Conservation (phyloP, 1,140 invertebrate genomes). For the Sitophilus oryzae region DNA sequence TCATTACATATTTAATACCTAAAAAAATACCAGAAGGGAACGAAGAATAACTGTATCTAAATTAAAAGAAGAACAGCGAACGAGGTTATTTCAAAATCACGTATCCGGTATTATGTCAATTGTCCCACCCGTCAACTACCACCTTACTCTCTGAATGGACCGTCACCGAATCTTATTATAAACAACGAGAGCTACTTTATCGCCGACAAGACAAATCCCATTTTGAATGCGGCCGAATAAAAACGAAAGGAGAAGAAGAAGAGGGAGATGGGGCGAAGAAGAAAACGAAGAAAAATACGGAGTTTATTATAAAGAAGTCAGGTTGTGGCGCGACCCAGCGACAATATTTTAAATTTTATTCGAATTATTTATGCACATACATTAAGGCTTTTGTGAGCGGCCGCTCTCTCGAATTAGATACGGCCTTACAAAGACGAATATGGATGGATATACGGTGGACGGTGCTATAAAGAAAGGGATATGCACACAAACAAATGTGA, state of each 20-base stretch:
- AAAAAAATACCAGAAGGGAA: too few species aligned
- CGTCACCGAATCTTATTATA: constrained; percentile 23
- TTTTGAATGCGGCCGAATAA: constrained; percentile 11
- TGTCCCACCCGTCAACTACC: constrained; percentile 22
- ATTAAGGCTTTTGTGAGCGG: constrained; percentile 31
- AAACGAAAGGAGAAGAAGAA: too few species aligned
- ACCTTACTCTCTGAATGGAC: constrained; percentile 24
- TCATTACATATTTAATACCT: too few species aligned
- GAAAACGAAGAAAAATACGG: too few species aligned
- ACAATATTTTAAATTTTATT: constrained; percentile 33
- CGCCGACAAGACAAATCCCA: constrained; percentile 22
- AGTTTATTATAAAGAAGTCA: constrained; percentile 28
- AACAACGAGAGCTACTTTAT: constrained; percentile 17
- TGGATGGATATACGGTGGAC: constrained; percentile 30
- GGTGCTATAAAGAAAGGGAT: constrained; percentile 23
- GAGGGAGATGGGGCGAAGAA: too few species aligned
- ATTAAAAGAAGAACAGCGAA: too few species aligned
- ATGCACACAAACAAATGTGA: constrained; percentile 32
- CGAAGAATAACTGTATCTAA: too few species aligned
- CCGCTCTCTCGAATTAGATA: constrained; percentile 30
- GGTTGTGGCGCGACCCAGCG: constrained; percentile 24
- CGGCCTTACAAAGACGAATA: constrained; percentile 23
- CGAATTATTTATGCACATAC: constrained; percentile 35
- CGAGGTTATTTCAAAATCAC: too few species aligned
- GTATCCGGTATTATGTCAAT: too few species aligned